Evolutionary conservation across 1,140 invertebrate species (phyloP), one percentile per base, ranked within the genome.

Genomic region (Drosophila nannoptera): DNA sequence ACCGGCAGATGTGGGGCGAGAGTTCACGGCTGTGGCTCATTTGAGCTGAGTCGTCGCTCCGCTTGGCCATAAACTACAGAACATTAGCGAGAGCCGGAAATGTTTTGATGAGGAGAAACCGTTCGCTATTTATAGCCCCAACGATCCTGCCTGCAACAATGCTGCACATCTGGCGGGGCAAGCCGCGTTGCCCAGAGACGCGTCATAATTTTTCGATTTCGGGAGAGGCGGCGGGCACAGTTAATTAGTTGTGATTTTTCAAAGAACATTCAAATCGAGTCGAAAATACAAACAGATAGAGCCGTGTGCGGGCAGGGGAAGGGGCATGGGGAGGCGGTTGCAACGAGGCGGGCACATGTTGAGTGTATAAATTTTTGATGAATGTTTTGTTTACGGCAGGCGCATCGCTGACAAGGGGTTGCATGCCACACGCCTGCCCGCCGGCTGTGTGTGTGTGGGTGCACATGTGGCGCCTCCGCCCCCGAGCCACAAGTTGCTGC

Each of bases 201-300:
- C 43, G 48, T 72, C 63, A 72, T 61, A 69, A 75, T 69, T 67
- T 67, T 32, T 58, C 29, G 5, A 29, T 50, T 50, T 76, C 32
- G 32, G 38, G 40, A 69, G 73, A 76, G 72, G 48, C 48, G 72
- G 48, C 48, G 45, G 70, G 64, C 77, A 75, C 86, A 81, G 81
- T 86, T 86, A 87, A 86, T 86, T 86, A 86, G 82, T 86, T 86
- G 81, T 86, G 81, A 86, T 86, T 86, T 86, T 86, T 86, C 81
- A 86, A 87, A 86, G 81, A 81, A 86, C 82, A 86, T 80, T 86
- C 62, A 74, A 86, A 87, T 77, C 64, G 73, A 36, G 49, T 35
- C 55, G 50, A 49, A 67, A 67, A 52, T 58, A 74, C 65, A 81
- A 83, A 84, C 68, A 72, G 75, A 78, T 70, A 75, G 56, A 73